Evolutionary conservation across 2,888 invertebrate genomes (phyloP).

Genomic region (Melolontha melolontha): DNA sequence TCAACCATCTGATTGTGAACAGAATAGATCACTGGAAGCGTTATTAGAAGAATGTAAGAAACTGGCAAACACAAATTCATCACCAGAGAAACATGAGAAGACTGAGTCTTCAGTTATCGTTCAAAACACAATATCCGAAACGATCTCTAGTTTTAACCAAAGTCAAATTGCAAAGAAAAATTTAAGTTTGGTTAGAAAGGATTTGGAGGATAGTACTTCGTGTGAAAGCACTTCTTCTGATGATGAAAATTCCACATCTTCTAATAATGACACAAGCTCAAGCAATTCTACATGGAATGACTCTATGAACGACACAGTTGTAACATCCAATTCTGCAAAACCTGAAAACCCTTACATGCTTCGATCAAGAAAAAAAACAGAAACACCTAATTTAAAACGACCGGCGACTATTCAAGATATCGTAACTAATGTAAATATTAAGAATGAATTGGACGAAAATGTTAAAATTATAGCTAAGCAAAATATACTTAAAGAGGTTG

Average conservation of each 20-base stretch:
- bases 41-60: slow-evolving; percentile 57
- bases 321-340: slow-evolving; percentile 13
- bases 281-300: not conserved
- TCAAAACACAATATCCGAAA: slow-evolving; percentile 41
- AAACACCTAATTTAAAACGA: slow-evolving; percentile 7
- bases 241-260: slow-evolving; percentile 15
- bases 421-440: slow-evolving; percentile 17
- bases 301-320: slow-evolving; percentile 31
- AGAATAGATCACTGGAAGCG: slow-evolving; percentile 57
- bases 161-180: slow-evolving; percentile 59
- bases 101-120: not conserved
- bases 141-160: slow-evolving; percentile 52
- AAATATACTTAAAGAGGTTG: slow-evolving; percentile 52
- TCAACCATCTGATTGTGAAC: slow-evolving; percentile 62
- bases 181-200: slow-evolving; percentile 54
- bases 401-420: slow-evolving; percentile 15
- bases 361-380: slow-evolving; percentile 42
- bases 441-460: slow-evolving; percentile 7
- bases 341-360: slow-evolving; percentile 30
- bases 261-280: slow-evolving; percentile 2
- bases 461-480: slow-evolving; percentile 3
- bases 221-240: slow-evolving; percentile 35
- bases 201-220: slow-evolving; percentile 18
- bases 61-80: slow-evolving; percentile 20
- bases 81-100: slow-evolving; percentile 5